phyloP scores from a whole-genome alignment of 1,140 invertebrate species.

The Aporrectodea caliginosa region DNA sequence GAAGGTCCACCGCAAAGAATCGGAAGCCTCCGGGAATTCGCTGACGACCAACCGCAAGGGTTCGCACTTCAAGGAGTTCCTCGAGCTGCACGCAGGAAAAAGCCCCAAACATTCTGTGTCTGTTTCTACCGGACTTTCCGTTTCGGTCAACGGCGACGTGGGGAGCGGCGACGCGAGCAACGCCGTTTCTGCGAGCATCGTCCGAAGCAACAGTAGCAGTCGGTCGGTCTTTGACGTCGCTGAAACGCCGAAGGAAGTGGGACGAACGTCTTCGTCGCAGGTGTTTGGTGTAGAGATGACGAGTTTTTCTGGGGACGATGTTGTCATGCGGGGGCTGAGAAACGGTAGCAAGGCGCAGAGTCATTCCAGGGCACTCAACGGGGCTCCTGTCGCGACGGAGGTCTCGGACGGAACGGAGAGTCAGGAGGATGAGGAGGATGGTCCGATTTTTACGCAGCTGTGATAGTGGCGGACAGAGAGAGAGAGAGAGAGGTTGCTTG shows the following conservation, averaged over 20 bases:
- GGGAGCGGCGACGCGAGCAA: no score
- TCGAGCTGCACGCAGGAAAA: background rate
- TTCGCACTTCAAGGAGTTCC: background rate
- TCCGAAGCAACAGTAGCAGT: background rate
- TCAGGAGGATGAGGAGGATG: background rate
- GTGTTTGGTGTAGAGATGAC: no score
- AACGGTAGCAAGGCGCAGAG: background rate
- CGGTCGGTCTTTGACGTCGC: background rate
- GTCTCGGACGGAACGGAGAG: background rate
- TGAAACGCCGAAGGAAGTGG: no score
- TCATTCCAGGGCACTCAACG: background rate
- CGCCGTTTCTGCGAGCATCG: background rate
- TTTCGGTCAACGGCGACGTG: background rate
- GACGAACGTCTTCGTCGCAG: no score
- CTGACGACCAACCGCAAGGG: background rate
- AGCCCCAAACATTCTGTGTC: background rate
- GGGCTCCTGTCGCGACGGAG: background rate
- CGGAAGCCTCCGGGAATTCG: background rate
- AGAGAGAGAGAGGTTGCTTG: no score
- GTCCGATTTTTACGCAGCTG: no score
- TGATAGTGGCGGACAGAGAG: no score
- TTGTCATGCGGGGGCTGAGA: no score
- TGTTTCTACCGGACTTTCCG: background rate
- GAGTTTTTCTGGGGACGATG: no score
- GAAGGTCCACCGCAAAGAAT: background rate